Base-by-base conservation (phyloP, 2,797 vertebrate species). In the Clarias fuscus region DNA sequence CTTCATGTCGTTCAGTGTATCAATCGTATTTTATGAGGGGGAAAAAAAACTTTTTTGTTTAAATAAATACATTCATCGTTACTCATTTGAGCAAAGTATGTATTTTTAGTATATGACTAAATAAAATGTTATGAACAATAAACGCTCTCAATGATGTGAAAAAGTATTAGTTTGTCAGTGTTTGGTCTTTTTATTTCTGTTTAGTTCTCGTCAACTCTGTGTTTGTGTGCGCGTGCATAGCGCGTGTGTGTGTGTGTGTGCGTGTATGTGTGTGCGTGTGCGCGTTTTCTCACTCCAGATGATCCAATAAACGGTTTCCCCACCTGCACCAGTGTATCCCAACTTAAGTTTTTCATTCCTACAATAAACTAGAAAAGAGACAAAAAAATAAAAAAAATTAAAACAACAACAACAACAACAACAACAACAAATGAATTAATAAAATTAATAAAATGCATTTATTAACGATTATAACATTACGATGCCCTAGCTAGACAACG, bases 241-340 rank as follows among this genome's bases (percentile, higher is more conserved):
- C 33, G 27, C 33, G 56, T 24, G 73, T 30, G 73, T 30, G 48
- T 27, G 24, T 11, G 43, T 27, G n/a, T 17, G 71, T 48, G 72
- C 6, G 40, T 4, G 70, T 10, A 4, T 10, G 71, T 4, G 40
- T 48, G 40, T 24, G 40, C 11, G 22, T n/a, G 40, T 43, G 40
- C 53, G 72, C 27, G 24, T 33, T 27, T 59, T 78, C 76, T 79
- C 58, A 58, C 73, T 76, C 48, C 73, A 78, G 56, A 56, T 78
- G 76, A 78, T 78, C 58, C 20, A 61, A 30, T 79, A 79, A 62
- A 13, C 5, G 20, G 24, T 7, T 62, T 79, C 58, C 62, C 20
- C 76, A 62, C 58, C 30, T 79, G 58, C 10, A 61, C 76, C 76
- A 37, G 58, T 37, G 76, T 2, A 78, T 33, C 75, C 75, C 56